Conservation (phyloP, 2,888 invertebrate genomes). For the Melieria picta region DNA sequence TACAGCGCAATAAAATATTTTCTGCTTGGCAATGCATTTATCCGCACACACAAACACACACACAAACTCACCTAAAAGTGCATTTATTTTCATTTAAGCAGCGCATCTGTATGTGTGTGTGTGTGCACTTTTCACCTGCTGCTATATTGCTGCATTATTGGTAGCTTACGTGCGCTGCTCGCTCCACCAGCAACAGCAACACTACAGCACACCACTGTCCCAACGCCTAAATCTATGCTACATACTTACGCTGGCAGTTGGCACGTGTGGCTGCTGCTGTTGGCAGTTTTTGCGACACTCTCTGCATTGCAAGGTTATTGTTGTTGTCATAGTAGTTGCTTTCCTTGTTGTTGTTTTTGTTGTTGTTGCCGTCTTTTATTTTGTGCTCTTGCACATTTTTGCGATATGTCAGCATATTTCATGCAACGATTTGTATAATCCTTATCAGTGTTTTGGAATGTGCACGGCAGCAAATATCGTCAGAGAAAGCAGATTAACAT, state of each 20-base stretch:
- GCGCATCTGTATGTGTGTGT: constrained; percentile 3
- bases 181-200: neutral
- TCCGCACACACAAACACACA: constrained; percentile 3
- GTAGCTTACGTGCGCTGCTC: neutral
- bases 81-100: neutral
- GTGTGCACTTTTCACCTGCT: constrained; percentile 1
- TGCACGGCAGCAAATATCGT: constrained; percentile 9
- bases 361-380: neutral
- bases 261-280: neutral
- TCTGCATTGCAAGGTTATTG: neutral
- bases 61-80: constrained; percentile 13
- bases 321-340: no score
- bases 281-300: neutral
- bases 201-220: neutral
- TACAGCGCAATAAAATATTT: constrained; percentile 7
- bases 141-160: constrained; percentile 7
- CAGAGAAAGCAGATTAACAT: constrained; percentile 22
- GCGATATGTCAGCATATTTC: constrained; percentile 30
- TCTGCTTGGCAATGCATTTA: neutral
- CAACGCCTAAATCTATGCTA: no score
- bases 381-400: constrained; percentile 15
- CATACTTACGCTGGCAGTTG: neutral
- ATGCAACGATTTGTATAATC: constrained; percentile 25
- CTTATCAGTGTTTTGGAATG: neutral
- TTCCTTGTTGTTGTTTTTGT: neutral